Base-by-base conservation (phyloP, 1,140 invertebrate genomes). In the Epicauta chinensis region DNA sequence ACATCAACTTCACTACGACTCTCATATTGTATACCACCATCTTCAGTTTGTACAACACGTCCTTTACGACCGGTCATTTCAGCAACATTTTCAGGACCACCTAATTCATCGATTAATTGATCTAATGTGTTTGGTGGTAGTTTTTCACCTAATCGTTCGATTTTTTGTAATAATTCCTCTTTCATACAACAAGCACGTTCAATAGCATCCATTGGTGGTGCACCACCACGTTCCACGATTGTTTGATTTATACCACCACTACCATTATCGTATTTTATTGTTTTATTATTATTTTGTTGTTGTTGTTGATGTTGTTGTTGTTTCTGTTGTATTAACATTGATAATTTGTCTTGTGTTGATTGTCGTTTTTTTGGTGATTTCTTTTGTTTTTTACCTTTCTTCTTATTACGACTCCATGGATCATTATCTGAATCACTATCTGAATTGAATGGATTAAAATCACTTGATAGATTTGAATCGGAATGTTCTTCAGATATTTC, bases 51-150 rank as follows among this genome's bases (percentile, higher is more conserved):
- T 5, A 99, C 92, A 1, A 99, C 91, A 38, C 97, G 79, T 0
- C 96, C 95, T 67, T 97, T 97, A 14, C 61, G 41, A 38, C 68
- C 68, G 12, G 69, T 71, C 69, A 71, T 71, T 60, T 99, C 97
- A 0, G 97, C 96, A 1, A 99, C 97, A 73, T 93, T 93, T 63
- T 96, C 91, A 2, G 94, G 91, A 0, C 97, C 97, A 29, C 97
- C 97, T 2, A 99, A 79, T 66, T 97, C 91, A 72, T 99, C 96
- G 59, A 99, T 98, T 0, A 99, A 76, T 68, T 98, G 93, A 78
- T 99, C 97, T 7, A 99, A 75, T 0, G 96, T 97, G 71, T 99
- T 99, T n/a, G 94, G 87, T 5, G 97, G 97, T 49, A 99, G 74
- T 32, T 81, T 80, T 2, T 91, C 82, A 12, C 95, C 95, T 1